These are phyloP conservation scores for Lasioglossum villosulum DNA, from an alignment of 2,888 invertebrate genomes.

Conservation along the genomic window DNA sequence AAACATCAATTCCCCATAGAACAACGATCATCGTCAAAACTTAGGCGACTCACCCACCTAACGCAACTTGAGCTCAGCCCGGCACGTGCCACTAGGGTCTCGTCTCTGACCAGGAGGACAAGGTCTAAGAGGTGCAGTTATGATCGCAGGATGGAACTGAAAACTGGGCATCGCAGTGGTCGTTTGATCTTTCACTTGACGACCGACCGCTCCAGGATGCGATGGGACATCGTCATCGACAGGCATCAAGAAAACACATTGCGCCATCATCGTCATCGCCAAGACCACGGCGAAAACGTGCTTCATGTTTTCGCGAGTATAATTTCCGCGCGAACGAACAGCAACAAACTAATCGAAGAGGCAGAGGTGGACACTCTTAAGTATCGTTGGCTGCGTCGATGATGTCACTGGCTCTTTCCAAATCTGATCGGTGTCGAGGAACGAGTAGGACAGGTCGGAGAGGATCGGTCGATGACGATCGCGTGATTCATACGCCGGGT, in stretches of 20 bases:
- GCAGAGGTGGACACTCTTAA: background rate
- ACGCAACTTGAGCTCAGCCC: background rate
- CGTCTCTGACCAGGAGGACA: background rate
- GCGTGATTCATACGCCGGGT: background rate
- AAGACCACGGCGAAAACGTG: background rate
- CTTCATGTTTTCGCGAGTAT: background rate
- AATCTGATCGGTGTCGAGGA: background rate
- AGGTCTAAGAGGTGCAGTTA: background rate
- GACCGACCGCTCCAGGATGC: too few species aligned
- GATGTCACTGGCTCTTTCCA: background rate
- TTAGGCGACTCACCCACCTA: background rate
- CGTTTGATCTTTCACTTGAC: too few species aligned
- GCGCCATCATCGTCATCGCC: background rate
- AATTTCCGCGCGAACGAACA: background rate
- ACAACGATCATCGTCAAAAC: background rate
- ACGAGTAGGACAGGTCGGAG: background rate
- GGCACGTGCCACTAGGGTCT: background rate
- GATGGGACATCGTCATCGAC: too few species aligned
- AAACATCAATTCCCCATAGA: background rate
- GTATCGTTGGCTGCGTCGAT: background rate
- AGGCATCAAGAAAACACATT: background rate
- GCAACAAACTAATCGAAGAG: background rate
- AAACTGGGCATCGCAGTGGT: accelerated
- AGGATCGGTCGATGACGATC: background rate
- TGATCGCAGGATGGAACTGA: background rate